Evolutionary conservation across 2,797 vertebrate species (phyloP).

Genomic region (Melanotaenia nigrans): DNA sequence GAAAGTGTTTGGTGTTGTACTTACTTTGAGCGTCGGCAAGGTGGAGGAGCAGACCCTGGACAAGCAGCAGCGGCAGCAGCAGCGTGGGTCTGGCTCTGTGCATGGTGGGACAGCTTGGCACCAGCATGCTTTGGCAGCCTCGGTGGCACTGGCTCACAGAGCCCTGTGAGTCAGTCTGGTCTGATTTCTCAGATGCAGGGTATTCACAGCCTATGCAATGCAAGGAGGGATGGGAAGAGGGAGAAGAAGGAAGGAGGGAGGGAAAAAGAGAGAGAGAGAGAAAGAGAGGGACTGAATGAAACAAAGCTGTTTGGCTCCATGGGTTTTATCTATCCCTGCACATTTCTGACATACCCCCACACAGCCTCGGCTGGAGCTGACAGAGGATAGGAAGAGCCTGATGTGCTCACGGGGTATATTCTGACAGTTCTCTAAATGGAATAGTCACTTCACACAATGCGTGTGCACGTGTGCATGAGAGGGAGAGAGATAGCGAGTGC

Average conservation of each 20-base stretch:
- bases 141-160: constrained; percentile 88
- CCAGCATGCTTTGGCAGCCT: constrained; percentile 89
- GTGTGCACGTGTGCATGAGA: constrained; percentile 69
- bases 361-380: constrained; percentile 78
- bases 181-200: constrained; percentile 89
- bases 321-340: constrained; percentile 82
- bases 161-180: constrained; percentile 85
- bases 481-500: constrained; percentile 34
- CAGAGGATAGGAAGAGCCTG: constrained; percentile 78
- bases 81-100: constrained; percentile 86
- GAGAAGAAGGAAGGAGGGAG: constrained; percentile 35
- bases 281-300: constrained; percentile 77
- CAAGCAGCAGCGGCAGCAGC: constrained; percentile 85
- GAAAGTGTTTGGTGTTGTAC: constrained; percentile 65
- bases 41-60: constrained; percentile 88
- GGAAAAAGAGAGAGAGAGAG: constrained; percentile 38
- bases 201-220: constrained; percentile 91
- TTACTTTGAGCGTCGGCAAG: constrained; percentile 92
- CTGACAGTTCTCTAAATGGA: constrained; percentile 82
- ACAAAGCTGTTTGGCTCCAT: constrained; percentile 83
- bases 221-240: constrained; percentile 59
- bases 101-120: constrained; percentile 92
- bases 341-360: constrained; percentile 83
- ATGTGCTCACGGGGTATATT: constrained; percentile 81
- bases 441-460: constrained; percentile 75